A percentile compares a stretch with the other conserved stretches of the same genome.
phyloP scores from a whole-genome alignment of 2,113 vertebrate species.

The Mus spicilegus region DNA sequence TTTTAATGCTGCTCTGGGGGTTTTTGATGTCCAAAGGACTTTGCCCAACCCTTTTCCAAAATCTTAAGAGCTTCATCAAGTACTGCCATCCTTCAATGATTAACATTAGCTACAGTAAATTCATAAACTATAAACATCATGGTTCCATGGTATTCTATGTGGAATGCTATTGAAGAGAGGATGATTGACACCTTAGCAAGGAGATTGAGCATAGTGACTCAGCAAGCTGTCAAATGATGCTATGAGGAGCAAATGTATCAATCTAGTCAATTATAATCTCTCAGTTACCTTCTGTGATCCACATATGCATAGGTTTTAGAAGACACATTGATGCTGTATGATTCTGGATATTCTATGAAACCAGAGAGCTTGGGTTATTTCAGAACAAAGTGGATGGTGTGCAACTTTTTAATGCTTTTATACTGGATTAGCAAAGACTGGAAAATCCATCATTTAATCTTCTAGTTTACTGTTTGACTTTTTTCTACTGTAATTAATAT shows the following conservation, averaged over 20 bases:
- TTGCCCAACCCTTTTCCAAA: no score
- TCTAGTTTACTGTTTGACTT: background rate
- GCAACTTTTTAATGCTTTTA: background rate
- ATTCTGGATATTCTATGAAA: background rate
- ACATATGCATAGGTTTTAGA: background rate
- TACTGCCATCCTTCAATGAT: no score
- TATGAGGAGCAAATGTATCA: background rate
- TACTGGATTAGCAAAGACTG: background rate
- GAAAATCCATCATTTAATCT: background rate
- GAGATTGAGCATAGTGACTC: background rate
- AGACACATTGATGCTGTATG: background rate
- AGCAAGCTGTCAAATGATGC: background rate
- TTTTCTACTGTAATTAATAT: background rate
- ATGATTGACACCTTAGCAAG: background rate
- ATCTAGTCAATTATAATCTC: background rate
- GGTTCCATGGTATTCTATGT: background rate
- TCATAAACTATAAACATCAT: background rate
- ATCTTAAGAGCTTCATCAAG: background rate
- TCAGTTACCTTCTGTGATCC: background rate
- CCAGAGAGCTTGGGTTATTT: background rate
- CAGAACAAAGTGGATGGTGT: background rate
- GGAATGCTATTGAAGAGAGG: background rate
- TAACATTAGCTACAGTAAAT: background rate
- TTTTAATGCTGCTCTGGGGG: background rate
- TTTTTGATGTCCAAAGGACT: no score